A percentile compares a stretch with the other conserved stretches of the same genome.
phyloP scores from a whole-genome alignment of 2,113 vertebrate species.

The Cranoglanis bouderius region DNA sequence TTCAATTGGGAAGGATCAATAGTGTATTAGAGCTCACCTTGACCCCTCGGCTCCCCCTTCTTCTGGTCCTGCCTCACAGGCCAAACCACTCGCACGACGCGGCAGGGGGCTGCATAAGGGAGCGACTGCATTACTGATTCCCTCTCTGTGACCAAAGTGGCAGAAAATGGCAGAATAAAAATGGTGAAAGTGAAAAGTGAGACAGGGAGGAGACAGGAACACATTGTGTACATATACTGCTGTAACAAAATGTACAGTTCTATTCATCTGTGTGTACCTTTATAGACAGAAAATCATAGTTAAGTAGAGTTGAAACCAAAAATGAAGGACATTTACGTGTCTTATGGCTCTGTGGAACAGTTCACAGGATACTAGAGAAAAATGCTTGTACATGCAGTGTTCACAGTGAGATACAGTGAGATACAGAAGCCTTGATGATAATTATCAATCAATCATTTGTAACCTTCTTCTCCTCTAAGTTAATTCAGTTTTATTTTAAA shows the following conservation, averaged over 20 bases:
- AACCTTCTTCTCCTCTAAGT: background rate
- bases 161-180: conserved; percentile 82
- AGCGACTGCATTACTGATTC: conserved; percentile 76
- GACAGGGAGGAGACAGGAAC: conserved; percentile 12
- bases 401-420: background rate
- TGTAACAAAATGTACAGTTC: background rate
- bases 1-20: conserved; percentile 85
- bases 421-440: background rate
- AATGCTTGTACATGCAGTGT: background rate
- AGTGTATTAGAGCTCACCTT: conserved; percentile 86
- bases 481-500: background rate
- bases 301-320: background rate
- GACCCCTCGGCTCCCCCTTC: conserved; percentile 74
- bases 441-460: background rate
- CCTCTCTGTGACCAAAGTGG: conserved; percentile 77
- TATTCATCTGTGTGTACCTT: background rate
- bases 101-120: conserved; percentile 73
- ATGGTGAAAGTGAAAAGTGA: conserved; percentile 60
- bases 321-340: background rate
- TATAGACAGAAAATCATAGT: background rate
- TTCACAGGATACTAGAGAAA: background rate
- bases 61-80: conserved; percentile 70
- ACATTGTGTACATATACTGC: background rate
- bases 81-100: conserved; percentile 77
- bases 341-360: background rate